Conservation (phyloP, 2,888 invertebrate genomes). For the Caenorhabditis sp. region DNA sequence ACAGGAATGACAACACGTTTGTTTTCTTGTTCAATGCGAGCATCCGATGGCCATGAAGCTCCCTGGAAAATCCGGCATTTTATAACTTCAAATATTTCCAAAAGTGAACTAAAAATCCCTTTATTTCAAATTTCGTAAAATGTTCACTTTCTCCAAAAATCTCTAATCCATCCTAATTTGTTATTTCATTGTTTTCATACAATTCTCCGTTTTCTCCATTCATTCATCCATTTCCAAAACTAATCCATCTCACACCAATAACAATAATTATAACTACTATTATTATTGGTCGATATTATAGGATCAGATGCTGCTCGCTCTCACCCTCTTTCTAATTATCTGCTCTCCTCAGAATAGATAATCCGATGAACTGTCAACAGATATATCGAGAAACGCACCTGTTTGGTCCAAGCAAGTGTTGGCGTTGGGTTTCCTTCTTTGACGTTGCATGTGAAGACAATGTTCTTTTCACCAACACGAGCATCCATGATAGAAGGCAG, state of each 20-base stretch:
- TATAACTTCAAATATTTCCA: no score
- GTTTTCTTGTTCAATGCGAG: slow-evolving; percentile 26
- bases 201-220: no score
- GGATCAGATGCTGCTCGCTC: slow-evolving; percentile 16
- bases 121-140: neutral
- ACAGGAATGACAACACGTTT: slow-evolving; percentile 27
- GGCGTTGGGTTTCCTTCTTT: slow-evolving; percentile 61
- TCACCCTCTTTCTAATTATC: neutral
- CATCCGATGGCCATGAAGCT: slow-evolving; percentile 31
- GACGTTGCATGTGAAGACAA: slow-evolving; percentile 54
- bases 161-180: neutral
- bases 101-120: neutral
- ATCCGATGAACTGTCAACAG: neutral
- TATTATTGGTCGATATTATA: slow-evolving; percentile 14
- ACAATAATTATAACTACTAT: neutral
- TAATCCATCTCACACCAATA: slow-evolving; percentile 1
- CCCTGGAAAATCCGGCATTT: slow-evolving; percentile 33
- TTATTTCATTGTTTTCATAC: neutral
- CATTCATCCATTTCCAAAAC: neutral
- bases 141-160: neutral
- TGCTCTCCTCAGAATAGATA: no score
- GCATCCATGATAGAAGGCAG: slow-evolving; percentile 36
- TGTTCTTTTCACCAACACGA: slow-evolving; percentile 42
- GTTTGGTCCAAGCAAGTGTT: slow-evolving; percentile 50
- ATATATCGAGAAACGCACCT: slow-evolving; percentile 21